Conservation (phyloP, 1,140 invertebrate species). For the Drosophila kohkoa region DNA sequence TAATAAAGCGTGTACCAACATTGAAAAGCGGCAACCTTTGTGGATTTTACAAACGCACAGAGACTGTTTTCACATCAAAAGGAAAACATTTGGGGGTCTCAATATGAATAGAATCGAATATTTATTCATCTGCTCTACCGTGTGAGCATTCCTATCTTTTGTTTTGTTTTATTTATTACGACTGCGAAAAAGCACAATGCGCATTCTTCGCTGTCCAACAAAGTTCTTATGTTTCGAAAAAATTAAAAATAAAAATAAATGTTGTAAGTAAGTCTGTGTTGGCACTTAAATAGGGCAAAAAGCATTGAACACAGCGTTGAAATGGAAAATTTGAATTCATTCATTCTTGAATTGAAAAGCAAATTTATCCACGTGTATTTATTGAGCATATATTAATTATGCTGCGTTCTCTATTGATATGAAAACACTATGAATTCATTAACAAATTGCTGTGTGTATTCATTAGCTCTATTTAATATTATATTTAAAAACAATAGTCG, state of each 20-base stretch:
- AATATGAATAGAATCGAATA: constrained; percentile 18
- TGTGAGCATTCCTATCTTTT: constrained; percentile 8
- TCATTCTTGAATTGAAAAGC: no score
- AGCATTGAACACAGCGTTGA: no score
- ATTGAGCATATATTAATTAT: no score
- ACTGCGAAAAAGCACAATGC: background rate
- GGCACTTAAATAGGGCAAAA: no score
- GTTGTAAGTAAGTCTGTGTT: no score
- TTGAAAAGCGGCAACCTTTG: constrained; percentile 12
- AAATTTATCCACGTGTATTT: no score
- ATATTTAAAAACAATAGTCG: no score
- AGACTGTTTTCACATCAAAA: constrained; percentile 11
- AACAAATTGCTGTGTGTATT: no score
- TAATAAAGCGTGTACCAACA: constrained; percentile 3
- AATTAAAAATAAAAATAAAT: background rate
- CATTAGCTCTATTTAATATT: no score
- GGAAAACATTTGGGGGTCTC: constrained; percentile 3
- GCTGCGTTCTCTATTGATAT: no score
- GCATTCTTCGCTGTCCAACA: background rate
- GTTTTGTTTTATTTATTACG: background rate
- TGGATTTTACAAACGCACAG: constrained; percentile 7
- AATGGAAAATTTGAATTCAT: no score
- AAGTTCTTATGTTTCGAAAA: background rate
- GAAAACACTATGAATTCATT: no score
- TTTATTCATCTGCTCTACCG: constrained; percentile 10